These are phyloP conservation scores for Amphipoea oculea DNA, from an alignment of 2,888 invertebrate species.

Conservation along the genomic window DNA sequence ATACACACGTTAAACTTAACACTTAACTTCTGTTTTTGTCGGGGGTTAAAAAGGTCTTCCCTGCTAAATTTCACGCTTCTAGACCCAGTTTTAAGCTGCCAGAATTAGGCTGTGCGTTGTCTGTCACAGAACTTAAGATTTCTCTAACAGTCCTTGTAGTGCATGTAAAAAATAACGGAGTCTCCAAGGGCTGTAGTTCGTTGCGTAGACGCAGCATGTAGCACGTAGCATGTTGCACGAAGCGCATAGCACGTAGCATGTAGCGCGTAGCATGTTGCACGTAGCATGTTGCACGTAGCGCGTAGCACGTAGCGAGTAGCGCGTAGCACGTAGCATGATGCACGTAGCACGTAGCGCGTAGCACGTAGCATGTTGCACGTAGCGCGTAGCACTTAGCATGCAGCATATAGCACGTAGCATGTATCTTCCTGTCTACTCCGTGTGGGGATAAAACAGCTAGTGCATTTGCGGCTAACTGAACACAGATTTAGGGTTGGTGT, in stretches of 20 bases:
- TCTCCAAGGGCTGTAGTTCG: background rate
- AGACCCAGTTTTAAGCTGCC: background rate
- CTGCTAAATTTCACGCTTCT: background rate
- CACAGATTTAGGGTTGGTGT: no score
- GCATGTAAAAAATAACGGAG: background rate
- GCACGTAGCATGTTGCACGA: background rate
- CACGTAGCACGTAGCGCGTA: background rate
- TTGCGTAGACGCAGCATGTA: background rate
- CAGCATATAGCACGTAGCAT: background rate
- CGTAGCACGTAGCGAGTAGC: background rate
- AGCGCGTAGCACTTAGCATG: background rate
- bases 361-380: background rate
- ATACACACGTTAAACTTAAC: background rate
- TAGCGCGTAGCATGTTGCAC: background rate
- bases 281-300: background rate
- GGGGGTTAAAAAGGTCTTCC: no score
- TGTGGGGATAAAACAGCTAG: background rate
- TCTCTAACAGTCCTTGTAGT: background rate
- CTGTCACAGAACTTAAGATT: background rate
- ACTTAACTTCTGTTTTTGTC: no score
- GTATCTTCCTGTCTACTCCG: background rate
- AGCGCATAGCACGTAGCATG: background rate
- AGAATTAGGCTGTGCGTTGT: background rate
- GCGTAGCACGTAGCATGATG: no score
- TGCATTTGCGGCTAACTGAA: background rate